Percentiles rank a stretch among this genome's conserved stretches.
These are phyloP conservation scores for Tamandua tetradactyla DNA, from an alignment of 2,797 vertebrate species.

Conservation along the genomic window DNA sequence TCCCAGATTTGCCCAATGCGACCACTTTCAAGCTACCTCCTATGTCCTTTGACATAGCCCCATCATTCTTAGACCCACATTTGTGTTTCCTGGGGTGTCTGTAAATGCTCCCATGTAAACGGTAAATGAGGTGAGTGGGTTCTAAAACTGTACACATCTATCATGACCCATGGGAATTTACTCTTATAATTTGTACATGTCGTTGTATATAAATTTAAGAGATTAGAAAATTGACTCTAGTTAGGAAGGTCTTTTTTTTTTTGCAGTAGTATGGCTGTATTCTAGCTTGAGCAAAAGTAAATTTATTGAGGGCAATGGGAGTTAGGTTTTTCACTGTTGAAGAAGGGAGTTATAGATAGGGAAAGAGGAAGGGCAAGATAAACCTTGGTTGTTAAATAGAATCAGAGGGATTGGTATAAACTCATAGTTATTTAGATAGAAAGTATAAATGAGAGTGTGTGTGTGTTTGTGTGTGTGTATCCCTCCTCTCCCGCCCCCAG, in stretches of 20 bases:
- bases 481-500: neutral
- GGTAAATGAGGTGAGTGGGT: neutral
- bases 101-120: neutral
- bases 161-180: neutral
- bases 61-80: too few relatives aligned
- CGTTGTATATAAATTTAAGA: neutral
- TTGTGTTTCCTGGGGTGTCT: neutral
- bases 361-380: neutral
- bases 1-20: neutral
- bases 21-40: neutral
- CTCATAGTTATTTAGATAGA: neutral
- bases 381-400: neutral
- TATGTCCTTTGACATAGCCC: neutral
- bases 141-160: neutral
- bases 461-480: neutral
- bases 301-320: neutral
- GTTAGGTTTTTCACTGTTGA: neutral
- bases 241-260: neutral
- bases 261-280: neutral
- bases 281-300: neutral
- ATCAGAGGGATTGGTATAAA: neutral
- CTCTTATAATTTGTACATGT: neutral
- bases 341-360: neutral
- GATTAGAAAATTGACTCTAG: neutral
- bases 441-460: neutral